These are phyloP conservation scores for Drosophila orena DNA, from an alignment of 1,140 invertebrate species.

Conservation along the genomic window DNA sequence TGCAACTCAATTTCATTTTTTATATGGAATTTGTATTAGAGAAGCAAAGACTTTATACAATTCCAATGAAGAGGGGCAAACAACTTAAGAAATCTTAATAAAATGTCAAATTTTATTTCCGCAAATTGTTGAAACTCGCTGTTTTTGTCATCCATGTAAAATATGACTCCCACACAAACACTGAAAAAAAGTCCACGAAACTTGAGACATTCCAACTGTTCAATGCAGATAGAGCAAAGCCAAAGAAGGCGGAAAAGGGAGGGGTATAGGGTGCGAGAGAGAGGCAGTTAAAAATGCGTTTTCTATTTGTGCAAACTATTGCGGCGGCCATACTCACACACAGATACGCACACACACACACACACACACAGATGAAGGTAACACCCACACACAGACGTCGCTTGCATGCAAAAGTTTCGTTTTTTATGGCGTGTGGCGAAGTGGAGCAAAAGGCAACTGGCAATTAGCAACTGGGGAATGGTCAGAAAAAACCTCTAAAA, in stretches of 20 bases:
- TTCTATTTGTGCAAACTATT: slow-evolving; percentile 60
- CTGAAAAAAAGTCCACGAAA: slow-evolving; percentile 28
- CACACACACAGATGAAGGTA: background rate
- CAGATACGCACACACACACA: slow-evolving; percentile 12
- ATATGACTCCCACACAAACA: slow-evolving; percentile 5
- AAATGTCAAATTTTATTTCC: no score
- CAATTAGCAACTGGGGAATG: slow-evolving; percentile 54
- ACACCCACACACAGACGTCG: slow-evolving; percentile 21
- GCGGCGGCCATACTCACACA: slow-evolving; percentile 33
- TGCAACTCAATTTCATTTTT: slow-evolving; percentile 25
- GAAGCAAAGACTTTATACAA: no score
- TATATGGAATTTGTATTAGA: background rate
- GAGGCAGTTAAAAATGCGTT: slow-evolving; percentile 43
- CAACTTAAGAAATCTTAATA: no score
- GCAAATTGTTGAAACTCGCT: no score
- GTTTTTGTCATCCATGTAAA: no score
- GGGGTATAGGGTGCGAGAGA: background rate
- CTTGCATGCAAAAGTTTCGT: slow-evolving; percentile 61
- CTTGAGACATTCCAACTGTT: slow-evolving; percentile 41
- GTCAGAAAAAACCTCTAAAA: slow-evolving; percentile 30
- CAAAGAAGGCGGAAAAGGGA: background rate
- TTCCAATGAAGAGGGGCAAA: no score
- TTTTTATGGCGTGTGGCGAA: slow-evolving; percentile 42
- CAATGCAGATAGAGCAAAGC: slow-evolving; percentile 43
- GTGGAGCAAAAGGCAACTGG: slow-evolving; percentile 58